Conservation (phyloP, 1,140 invertebrate genomes). For the Ips nitidus region DNA sequence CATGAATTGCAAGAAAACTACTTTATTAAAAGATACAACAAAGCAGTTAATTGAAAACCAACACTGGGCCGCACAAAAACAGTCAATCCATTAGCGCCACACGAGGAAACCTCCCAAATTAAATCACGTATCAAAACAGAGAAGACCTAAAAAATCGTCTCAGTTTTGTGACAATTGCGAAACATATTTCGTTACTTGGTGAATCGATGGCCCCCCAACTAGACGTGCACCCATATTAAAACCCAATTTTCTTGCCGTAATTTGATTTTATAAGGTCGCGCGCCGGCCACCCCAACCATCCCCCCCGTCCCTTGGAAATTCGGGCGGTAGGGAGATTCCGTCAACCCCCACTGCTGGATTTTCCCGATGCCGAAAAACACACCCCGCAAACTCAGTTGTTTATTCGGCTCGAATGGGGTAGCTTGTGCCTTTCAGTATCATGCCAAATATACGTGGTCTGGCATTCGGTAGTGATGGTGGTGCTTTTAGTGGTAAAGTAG, state of each 20-base stretch:
- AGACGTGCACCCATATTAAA: slow-evolving; percentile 39
- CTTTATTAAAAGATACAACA: not conserved
- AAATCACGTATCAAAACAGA: slow-evolving; percentile 20
- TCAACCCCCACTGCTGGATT: slow-evolving; percentile 21
- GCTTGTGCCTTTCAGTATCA: not conserved
- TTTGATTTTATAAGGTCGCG: slow-evolving; percentile 39
- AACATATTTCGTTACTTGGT: slow-evolving; percentile 30
- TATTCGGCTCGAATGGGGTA: slow-evolving; percentile 23
- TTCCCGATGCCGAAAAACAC: slow-evolving; percentile 28
- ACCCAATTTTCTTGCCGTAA: slow-evolving; percentile 39
- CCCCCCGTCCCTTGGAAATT: slow-evolving; percentile 16
- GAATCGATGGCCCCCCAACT: slow-evolving; percentile 33
- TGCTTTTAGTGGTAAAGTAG: not conserved
- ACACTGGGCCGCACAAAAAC: not conserved
- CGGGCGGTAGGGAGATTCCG: slow-evolving; percentile 14
- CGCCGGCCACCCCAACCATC: slow-evolving; percentile 20
- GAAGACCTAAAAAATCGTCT: slow-evolving; percentile 10
- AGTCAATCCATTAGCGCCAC: not conserved
- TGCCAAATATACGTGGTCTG: not conserved
- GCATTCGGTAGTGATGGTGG: not conserved
- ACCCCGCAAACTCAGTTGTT: slow-evolving; percentile 33
- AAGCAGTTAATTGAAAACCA: slow-evolving; percentile 1
- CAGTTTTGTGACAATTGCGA: slow-evolving; percentile 28
- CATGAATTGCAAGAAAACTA: too few species aligned
- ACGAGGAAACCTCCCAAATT: slow-evolving; percentile 12